Conservation (phyloP, 2,888 invertebrate species). For the Eilema griseolum region DNA sequence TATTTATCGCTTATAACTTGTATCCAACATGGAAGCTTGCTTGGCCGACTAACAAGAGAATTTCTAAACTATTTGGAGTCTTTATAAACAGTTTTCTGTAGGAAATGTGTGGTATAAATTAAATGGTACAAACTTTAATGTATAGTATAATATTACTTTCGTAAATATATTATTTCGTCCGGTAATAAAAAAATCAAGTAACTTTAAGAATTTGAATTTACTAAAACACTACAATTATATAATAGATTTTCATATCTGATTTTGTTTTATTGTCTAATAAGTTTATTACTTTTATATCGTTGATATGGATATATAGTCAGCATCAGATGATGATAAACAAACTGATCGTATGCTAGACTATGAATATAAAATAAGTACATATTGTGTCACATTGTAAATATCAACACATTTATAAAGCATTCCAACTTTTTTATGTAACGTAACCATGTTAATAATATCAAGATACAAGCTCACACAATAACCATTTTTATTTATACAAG, state of each 20-base stretch:
- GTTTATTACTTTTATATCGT: too few relatives aligned
- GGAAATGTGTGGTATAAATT: constrained; percentile 24
- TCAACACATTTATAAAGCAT: constrained; percentile 25
- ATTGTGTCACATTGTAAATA: neutral
- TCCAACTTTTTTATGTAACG: constrained; percentile 26
- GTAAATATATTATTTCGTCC: too few relatives aligned
- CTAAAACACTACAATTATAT: too few relatives aligned
- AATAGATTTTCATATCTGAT: too few relatives aligned
- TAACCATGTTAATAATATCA: constrained; percentile 38
- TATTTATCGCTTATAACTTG: constrained; percentile 36
- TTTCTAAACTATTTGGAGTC: constrained; percentile 55
- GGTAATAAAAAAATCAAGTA: too few relatives aligned
- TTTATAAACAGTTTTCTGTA: constrained; percentile 41
- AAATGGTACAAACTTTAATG: constrained; percentile 8
- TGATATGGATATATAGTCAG: too few relatives aligned
- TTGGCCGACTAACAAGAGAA: constrained; percentile 60
- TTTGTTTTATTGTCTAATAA: too few relatives aligned
- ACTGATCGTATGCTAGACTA: neutral
- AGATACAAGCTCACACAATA: constrained; percentile 53
- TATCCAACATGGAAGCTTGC: constrained; percentile 41
- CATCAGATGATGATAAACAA: too few relatives aligned
- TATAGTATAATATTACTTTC: neutral
- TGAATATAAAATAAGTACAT: neutral
- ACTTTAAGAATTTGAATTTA: too few relatives aligned
- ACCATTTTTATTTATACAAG: constrained; percentile 68